Percentiles rank a stretch among this genome's conserved stretches.
These are phyloP conservation scores for Melanotaenia boesemani DNA, from an alignment of 2,797 vertebrate genomes.

Conservation along the genomic window DNA sequence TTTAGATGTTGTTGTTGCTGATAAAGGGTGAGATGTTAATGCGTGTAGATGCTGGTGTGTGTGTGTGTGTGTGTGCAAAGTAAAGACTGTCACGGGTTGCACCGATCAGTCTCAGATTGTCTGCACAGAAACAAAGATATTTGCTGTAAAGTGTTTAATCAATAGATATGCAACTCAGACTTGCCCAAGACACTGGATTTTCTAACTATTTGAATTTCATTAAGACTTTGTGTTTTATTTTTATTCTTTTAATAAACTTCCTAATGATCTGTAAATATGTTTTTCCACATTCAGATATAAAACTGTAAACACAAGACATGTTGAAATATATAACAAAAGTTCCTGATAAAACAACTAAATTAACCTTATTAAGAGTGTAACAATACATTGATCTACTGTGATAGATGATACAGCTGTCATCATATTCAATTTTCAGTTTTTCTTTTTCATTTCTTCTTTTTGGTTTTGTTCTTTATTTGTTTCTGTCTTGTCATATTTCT, in stretches of 20 bases:
- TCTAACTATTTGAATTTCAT: neutral
- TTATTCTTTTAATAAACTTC: neutral
- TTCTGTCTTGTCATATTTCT: no score
- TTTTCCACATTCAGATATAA: neutral
- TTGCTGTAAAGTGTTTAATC: neutral
- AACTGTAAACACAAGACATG: neutral
- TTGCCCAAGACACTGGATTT: no score
- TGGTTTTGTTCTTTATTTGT: no score
- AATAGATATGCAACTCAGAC: neutral
- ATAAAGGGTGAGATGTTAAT: conserved; percentile 30
- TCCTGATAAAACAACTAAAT: conserved; percentile 54
- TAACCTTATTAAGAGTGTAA: conserved; percentile 51
- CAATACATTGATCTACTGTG: no score
- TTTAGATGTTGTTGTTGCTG: conserved; percentile 42
- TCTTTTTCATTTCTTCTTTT: no score
- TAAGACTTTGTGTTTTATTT: neutral
- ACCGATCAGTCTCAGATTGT: conserved; percentile 36
- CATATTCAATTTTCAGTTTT: no score
- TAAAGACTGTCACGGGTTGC: conserved; percentile 24
- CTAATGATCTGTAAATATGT: neutral
- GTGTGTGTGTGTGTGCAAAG: conserved; percentile 20
- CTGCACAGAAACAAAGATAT: conserved; percentile 33
- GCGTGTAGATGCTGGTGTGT: conserved; percentile 15
- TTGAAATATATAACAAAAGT: conserved; percentile 30
- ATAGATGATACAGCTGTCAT: no score